Evolutionary conservation across 1,140 invertebrate species (phyloP).

Genomic region (Brevipalpus yothersi): DNA sequence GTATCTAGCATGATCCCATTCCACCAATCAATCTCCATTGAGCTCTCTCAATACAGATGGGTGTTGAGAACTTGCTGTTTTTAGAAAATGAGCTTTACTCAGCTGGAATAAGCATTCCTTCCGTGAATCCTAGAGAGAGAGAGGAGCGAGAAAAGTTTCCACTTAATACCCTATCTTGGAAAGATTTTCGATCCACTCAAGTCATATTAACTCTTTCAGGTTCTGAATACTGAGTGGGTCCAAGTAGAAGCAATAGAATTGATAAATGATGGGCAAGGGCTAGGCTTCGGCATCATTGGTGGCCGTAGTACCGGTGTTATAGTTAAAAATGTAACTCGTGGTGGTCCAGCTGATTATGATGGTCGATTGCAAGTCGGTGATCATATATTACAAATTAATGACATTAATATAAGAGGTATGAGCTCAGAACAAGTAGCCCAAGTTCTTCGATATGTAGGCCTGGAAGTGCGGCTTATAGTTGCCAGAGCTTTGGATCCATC

Average conservation of each 20-base stretch:
- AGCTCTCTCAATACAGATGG: too few species aligned
- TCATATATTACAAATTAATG: conserved; percentile 77
- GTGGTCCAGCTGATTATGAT: conserved; percentile 71
- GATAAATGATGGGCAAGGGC: conserved; percentile 76
- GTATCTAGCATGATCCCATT: too few species aligned
- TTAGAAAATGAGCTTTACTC: not conserved
- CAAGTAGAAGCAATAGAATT: conserved; percentile 87
- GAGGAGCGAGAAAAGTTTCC: too few species aligned
- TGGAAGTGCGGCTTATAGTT: conserved; percentile 61
- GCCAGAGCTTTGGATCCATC: conserved; percentile 53
- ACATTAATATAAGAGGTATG: conserved; percentile 69
- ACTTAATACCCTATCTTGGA: too few species aligned
- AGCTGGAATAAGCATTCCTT: not conserved
- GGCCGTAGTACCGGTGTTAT: conserved; percentile 86
- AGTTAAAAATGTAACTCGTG: conserved; percentile 77
- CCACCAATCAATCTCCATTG: too few species aligned
- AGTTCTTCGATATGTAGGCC: conserved; percentile 62
- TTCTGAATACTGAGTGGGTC: conserved; percentile 75
- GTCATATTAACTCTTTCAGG: conserved; percentile 29
- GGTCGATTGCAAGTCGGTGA: conserved; percentile 65
- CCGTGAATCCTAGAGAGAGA: not conserved
- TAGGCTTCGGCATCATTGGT: conserved; percentile 87
- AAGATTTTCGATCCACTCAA: not conserved
- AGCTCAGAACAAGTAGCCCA: conserved; percentile 76
- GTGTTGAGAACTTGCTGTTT: too few species aligned